phyloP scores from a whole-genome alignment of 2,888 invertebrate genomes.

The Diplolepis rosae region DNA sequence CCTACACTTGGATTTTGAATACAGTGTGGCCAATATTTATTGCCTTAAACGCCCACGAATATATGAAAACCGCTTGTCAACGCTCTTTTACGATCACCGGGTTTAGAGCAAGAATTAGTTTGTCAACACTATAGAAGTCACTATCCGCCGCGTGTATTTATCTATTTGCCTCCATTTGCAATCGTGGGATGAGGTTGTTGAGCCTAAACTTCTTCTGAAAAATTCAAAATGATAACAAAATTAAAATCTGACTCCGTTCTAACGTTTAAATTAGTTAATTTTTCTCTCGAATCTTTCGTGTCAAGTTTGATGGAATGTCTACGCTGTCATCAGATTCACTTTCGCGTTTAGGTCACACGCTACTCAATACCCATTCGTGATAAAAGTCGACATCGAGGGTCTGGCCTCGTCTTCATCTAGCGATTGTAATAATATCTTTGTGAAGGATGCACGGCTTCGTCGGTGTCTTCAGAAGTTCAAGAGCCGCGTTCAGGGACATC shows the following conservation, averaged over 20 bases:
- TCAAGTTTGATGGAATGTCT: not conserved
- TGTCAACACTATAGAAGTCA: conserved; percentile 67
- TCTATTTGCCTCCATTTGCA: not conserved
- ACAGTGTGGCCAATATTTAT: conserved; percentile 60
- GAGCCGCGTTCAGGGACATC: conserved; percentile 72
- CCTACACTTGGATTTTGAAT: conserved; percentile 42
- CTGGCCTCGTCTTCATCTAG: conserved; percentile 47
- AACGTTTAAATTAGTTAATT: not conserved
- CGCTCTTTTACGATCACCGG: conserved; percentile 65
- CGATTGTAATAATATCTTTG: conserved; percentile 72
- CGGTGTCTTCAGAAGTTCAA: conserved; percentile 67
- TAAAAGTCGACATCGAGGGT: conserved; percentile 50
- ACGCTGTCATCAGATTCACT: not conserved
- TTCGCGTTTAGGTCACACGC: conserved; percentile 64
- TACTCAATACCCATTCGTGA: conserved; percentile 68
- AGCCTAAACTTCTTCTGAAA: not conserved
- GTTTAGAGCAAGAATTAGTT: conserved; percentile 68
- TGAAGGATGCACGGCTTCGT: conserved; percentile 59
- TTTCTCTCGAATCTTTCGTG: not conserved
- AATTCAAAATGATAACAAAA: too few relatives aligned
- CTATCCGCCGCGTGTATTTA: conserved; percentile 42
- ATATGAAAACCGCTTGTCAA: conserved; percentile 62
- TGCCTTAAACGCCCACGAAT: conserved; percentile 62
- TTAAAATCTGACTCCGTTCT: not conserved
- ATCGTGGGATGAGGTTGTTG: not conserved